Base-by-base conservation (phyloP, 2,888 invertebrate species). In the Stenodera caucasica region DNA sequence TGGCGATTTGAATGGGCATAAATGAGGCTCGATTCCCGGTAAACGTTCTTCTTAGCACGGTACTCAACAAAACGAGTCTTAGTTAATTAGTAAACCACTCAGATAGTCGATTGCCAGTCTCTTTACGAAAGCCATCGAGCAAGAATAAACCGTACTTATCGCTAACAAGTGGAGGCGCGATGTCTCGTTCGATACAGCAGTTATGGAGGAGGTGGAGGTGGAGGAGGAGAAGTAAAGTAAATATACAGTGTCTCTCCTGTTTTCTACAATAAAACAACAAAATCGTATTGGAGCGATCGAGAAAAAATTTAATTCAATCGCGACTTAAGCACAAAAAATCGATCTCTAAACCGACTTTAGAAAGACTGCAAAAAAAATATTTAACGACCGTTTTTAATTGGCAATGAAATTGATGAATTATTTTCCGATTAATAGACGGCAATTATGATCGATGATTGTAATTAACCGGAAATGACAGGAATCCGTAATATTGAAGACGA, bases 51-150 rank as follows among this genome's bases (percentile, higher is more conserved):
- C 72, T 45, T 73, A 72, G 72, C 72, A 64, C 70, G 63, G 69
- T 69, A 66, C 69, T 72, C 67, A 69, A 69, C 67, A 58, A 45
- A 71, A 70, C 70, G 67, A 69, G 71, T 72, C 72, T 69, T 68
- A 66, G 74, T 72, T 75, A 75, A 75, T 75, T 75, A 75, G 75
- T 73, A 68, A 72, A 71, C 70, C 65, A 61, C 63, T 66, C 64
- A 71, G 71, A 72, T 70, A 66, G 68, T 60, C 67, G 69, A 69
- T 71, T 67, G 64, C 67, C 57, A 60, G 63, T 69, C 58, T 40
- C 45, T 21, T 45, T 57, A 66, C 65, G 57, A 66, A 62, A 63
- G 65, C 67, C 66, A 63, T 66, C 63, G 53, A 63, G 57, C 58
- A 67, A 64, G 61, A 65, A 69, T 67, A 69, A 67, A 67, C 67